phyloP scores from a whole-genome alignment of 2,113 vertebrate genomes.

The Bubo blakistoni region DNA sequence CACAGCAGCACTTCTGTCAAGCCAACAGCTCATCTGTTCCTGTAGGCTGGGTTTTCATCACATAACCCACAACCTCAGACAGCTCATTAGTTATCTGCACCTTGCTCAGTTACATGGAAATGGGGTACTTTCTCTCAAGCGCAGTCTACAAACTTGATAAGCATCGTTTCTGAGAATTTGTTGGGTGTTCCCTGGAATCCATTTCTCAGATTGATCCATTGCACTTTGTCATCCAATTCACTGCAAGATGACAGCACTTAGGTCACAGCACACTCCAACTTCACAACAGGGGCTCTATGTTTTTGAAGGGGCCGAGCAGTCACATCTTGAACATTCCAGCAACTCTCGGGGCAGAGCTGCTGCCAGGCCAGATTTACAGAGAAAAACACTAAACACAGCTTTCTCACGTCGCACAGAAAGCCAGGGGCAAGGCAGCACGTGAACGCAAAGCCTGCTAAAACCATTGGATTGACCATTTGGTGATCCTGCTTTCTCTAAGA shows the following conservation, averaged over 20 bases:
- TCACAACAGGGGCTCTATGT: neutral
- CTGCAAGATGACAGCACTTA: neutral
- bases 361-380: neutral
- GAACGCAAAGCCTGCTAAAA: neutral
- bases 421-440: neutral
- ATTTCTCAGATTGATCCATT: neutral
- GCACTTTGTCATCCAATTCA: too few relatives aligned
- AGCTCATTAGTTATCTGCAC: neutral
- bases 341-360: neutral
- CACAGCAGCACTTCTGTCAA: neutral
- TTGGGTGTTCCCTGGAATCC: neutral
- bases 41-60: neutral
- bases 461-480: neutral
- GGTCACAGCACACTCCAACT: neutral
- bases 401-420: neutral
- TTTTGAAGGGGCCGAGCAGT: neutral
- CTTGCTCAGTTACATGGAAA: neutral
- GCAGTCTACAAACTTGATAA: neutral
- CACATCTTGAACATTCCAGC: neutral
- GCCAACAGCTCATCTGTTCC: neutral
- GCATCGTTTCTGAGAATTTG: neutral
- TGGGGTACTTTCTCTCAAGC: accelerated
- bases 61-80: neutral
- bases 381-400: neutral
- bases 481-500: neutral